These are phyloP conservation scores for Ammodytes marinus DNA, from an alignment of 2,113 vertebrate species.

Conservation along the genomic window DNA sequence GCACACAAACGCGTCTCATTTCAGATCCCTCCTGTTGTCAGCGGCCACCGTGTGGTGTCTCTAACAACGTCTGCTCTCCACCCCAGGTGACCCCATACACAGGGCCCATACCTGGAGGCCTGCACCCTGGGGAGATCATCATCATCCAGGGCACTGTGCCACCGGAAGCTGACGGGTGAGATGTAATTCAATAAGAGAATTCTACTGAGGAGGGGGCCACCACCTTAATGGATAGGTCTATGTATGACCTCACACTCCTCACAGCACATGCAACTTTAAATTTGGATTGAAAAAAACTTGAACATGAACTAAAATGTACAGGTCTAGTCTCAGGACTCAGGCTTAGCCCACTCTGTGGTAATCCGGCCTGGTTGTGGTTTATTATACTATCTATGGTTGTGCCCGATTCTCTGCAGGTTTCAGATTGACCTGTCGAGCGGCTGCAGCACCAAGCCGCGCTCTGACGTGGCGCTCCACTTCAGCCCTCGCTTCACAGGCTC, in stretches of 20 bases:
- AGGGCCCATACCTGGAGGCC: conserved; percentile 88
- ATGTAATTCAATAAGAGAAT: too few species aligned
- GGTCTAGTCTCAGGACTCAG: not conserved
- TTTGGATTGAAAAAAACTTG: not conserved
- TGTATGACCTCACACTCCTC: not conserved
- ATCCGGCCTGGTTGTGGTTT: not conserved
- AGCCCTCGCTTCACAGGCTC: conserved; percentile 91
- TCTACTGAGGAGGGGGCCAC: not conserved
- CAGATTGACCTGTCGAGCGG: conserved; percentile 95
- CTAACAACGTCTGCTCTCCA: conserved; percentile 3
- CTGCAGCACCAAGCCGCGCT: conserved; percentile 91
- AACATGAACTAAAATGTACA: not conserved
- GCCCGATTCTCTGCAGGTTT: conserved; percentile 84
- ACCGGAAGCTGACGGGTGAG: conserved; percentile 90
- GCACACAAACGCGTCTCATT: not conserved
- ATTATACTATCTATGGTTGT: too few species aligned
- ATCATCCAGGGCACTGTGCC: conserved; percentile 90
- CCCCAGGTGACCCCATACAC: conserved; percentile 89
- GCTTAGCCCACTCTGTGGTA: not conserved
- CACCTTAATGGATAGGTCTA: not conserved
- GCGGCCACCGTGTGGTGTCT: not conserved
- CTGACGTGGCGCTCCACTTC: conserved; percentile 93
- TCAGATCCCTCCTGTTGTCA: not conserved
- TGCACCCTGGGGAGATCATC: conserved; percentile 90
- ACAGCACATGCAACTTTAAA: not conserved